Conservation (phyloP, 53 echinoderm and acorn worm species). For the Mesocentrotus franciscanus region DNA sequence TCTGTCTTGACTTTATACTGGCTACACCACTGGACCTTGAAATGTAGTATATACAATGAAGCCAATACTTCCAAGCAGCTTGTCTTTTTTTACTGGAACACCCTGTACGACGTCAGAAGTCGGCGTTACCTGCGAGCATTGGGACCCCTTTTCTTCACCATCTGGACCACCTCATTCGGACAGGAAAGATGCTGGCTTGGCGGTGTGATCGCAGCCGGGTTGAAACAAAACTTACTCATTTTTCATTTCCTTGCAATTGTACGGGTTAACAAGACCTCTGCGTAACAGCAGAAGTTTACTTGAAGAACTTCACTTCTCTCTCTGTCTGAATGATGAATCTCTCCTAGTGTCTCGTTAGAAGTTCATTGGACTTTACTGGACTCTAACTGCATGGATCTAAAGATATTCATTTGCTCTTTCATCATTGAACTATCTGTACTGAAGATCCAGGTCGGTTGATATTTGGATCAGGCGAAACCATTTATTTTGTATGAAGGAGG, state of each 20-base stretch:
- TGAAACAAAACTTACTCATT: slow-evolving; percentile 15
- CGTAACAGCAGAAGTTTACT: background rate
- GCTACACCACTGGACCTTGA: too few relatives aligned
- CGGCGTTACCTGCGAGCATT: background rate
- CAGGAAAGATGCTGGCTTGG: slow-evolving; percentile 51
- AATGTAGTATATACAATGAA: too few relatives aligned
- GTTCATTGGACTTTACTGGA: slow-evolving; percentile 18
- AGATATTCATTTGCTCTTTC: background rate
- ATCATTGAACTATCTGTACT: background rate
- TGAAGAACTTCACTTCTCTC: background rate
- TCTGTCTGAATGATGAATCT: background rate
- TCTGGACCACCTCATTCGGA: slow-evolving; percentile 48
- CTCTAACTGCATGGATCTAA: background rate
- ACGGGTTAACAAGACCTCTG: background rate
- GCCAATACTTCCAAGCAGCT: background rate
- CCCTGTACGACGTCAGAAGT: background rate
- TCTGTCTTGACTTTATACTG: too few relatives aligned
- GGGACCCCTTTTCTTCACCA: background rate
- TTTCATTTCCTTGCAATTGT: background rate
- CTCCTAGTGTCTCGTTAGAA: background rate
- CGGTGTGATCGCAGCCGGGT: background rate
- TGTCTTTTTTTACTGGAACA: background rate
- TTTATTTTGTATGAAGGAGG: background rate
- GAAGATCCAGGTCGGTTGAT: background rate
- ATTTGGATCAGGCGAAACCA: background rate